phyloP scores from a whole-genome alignment of 2,113 vertebrate genomes.

The Atherinomorus stipes region DNA sequence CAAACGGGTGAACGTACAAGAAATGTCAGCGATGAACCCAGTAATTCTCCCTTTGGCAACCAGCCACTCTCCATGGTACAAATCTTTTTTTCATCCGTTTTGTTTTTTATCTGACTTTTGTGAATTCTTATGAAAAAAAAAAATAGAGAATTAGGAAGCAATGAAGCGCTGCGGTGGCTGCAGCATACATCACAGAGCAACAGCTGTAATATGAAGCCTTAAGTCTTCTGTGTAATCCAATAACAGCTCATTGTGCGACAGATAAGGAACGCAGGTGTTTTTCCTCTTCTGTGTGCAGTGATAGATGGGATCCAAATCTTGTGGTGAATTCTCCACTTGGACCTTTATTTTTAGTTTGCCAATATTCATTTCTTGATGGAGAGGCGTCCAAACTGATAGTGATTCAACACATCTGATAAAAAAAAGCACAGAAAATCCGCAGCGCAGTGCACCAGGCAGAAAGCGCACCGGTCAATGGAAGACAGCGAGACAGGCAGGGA shows the following conservation, averaged over 20 bases:
- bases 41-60: slow-evolving; percentile 15
- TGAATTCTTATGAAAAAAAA: background rate
- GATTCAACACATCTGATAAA: slow-evolving; percentile 64
- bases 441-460: background rate
- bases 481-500: slow-evolving; percentile 18
- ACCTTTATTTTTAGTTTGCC: slow-evolving; percentile 43
- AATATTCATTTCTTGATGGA: slow-evolving; percentile 58
- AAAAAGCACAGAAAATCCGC: slow-evolving; percentile 17
- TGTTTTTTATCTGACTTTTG: background rate
- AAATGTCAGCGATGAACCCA: slow-evolving; percentile 42
- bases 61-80: slow-evolving; percentile 1
- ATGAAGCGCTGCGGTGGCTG: slow-evolving; percentile 36
- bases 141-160: slow-evolving; percentile 8
- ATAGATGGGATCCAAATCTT: slow-evolving; percentile 62
- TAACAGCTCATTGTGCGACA: slow-evolving; percentile 48
- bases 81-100: slow-evolving; percentile 20
- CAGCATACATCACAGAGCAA: slow-evolving; percentile 40
- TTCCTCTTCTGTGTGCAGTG: slow-evolving; percentile 26
- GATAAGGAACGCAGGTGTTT: slow-evolving; percentile 61
- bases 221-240: slow-evolving; percentile 40
- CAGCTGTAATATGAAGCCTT: slow-evolving; percentile 52
- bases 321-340: slow-evolving; percentile 40
- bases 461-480: slow-evolving; percentile 29
- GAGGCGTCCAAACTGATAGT: slow-evolving; percentile 48
- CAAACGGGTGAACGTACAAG: slow-evolving; percentile 48